These are phyloP conservation scores for Falcaria lacertinaria DNA, from an alignment of 2,888 invertebrate species.

Conservation along the genomic window DNA sequence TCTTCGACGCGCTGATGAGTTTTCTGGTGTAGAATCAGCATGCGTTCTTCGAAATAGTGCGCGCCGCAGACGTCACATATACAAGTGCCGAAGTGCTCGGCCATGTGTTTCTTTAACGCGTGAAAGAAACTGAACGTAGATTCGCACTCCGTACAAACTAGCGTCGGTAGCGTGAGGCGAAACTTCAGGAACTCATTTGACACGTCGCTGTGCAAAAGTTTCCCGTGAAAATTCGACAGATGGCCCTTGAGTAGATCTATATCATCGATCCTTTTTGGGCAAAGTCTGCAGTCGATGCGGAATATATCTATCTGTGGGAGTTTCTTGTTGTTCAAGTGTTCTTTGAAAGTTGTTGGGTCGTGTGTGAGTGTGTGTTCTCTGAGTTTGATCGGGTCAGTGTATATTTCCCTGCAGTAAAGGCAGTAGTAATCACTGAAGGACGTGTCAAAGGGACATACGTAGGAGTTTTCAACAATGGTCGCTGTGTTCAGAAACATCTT, in stretches of 20 bases:
- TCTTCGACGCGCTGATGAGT: slow-evolving; percentile 59
- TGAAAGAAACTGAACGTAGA: slow-evolving; percentile 48
- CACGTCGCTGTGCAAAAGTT: slow-evolving; percentile 25
- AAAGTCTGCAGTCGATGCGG: slow-evolving; percentile 58
- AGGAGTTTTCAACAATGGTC: slow-evolving; percentile 53
- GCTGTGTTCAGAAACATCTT: slow-evolving; percentile 42
- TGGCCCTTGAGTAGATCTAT: slow-evolving; percentile 48
- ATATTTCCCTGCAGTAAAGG: slow-evolving; percentile 54
- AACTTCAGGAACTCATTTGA: slow-evolving; percentile 54
- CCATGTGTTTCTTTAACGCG: slow-evolving; percentile 63
- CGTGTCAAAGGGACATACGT: slow-evolving; percentile 57
- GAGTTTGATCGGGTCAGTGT: slow-evolving; percentile 51
- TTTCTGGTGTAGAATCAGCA: slow-evolving; percentile 59
- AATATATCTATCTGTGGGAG: slow-evolving; percentile 47
- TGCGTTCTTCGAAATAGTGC: slow-evolving; percentile 67
- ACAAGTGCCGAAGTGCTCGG: slow-evolving; percentile 61
- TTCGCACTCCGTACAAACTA: slow-evolving; percentile 44
- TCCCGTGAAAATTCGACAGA: slow-evolving; percentile 36
- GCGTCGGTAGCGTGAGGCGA: slow-evolving; percentile 36
- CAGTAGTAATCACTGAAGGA: slow-evolving; percentile 58
- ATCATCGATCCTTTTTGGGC: slow-evolving; percentile 37
- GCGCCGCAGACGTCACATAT: slow-evolving; percentile 68
- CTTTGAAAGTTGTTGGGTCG: slow-evolving; percentile 45
- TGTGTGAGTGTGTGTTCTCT: slow-evolving; percentile 54
- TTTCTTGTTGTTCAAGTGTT: slow-evolving; percentile 40